Percentiles rank a stretch among this genome's conserved stretches.
Evolutionary conservation across 1,140 invertebrate species (phyloP).

Genomic region (Diorhabda elongata): DNA sequence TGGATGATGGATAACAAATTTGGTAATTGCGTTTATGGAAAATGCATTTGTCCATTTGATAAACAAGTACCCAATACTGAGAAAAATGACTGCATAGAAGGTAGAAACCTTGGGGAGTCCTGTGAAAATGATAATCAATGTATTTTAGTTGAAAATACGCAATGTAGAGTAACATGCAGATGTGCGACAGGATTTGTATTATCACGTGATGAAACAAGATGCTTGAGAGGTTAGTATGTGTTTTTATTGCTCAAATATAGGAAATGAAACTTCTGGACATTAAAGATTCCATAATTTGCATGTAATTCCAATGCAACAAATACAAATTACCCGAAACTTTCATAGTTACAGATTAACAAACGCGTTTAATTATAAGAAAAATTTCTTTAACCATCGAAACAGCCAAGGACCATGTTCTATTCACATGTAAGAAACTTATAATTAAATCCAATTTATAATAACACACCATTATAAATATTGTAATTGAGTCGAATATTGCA

Average conservation of each 20-base stretch:
- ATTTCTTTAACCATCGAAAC: no score
- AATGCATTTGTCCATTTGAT: slow-evolving; percentile 26
- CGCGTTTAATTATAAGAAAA: no score
- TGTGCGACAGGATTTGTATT: slow-evolving; percentile 25
- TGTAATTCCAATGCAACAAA: no score
- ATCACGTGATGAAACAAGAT: slow-evolving; percentile 24
- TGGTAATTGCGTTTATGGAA: slow-evolving; percentile 25
- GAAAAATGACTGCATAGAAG: slow-evolving; percentile 21
- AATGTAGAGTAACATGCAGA: slow-evolving; percentile 27
- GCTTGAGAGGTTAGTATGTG: slow-evolving; percentile 27
- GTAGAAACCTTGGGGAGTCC: slow-evolving; percentile 23
- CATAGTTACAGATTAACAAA: background rate
- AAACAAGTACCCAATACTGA: slow-evolving; percentile 22
- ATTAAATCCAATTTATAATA: no score
- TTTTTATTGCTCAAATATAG: no score
- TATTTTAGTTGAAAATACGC: slow-evolving; percentile 17
- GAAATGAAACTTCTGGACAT: no score
- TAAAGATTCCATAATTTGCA: no score
- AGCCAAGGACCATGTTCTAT: no score
- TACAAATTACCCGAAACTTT: no score
- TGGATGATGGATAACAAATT: slow-evolving; percentile 23
- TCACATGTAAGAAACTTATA: no score
- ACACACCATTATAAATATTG: no score
- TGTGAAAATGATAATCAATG: slow-evolving; percentile 29
- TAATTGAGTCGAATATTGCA: no score